These are phyloP conservation scores for Palythoa grandis DNA, from an alignment of 92 coral and sea anemone species.

Conservation along the genomic window DNA sequence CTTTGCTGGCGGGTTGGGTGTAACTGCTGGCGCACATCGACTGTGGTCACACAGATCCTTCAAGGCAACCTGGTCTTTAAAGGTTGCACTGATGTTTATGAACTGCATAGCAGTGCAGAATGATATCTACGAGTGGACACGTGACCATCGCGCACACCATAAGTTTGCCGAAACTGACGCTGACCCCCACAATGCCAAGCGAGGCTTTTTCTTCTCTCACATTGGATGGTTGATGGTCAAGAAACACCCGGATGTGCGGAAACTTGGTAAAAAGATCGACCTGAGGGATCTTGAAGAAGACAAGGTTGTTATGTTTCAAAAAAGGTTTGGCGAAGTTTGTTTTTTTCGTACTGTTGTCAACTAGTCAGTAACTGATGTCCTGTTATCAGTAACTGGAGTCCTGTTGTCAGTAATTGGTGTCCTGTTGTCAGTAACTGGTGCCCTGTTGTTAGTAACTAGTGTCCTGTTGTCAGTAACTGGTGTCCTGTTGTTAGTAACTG, in stretches of 20 bases:
- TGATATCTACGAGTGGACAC: conserved; percentile 74
- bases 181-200: conserved; percentile 79
- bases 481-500: no score
- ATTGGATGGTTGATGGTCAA: conserved; percentile 68
- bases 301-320: conserved; percentile 74
- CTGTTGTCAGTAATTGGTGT: no score
- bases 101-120: conserved; percentile 66
- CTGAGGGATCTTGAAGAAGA: conserved; percentile 70
- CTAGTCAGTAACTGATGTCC: background rate
- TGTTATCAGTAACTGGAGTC: no score
- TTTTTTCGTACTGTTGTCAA: background rate
- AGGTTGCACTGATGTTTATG: conserved; percentile 53
- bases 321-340: conserved; percentile 44
- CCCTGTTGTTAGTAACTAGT: no score
- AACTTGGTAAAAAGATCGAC: conserved; percentile 56
- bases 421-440: no score
- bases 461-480: no score
- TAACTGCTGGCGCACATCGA: conserved; percentile 72
- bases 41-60: conserved; percentile 79
- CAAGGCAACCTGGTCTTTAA: conserved; percentile 66
- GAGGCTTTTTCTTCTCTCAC: conserved; percentile 74
- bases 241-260: conserved; percentile 72
- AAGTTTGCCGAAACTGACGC: conserved; percentile 76
- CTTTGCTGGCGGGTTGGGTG: conserved; percentile 56
- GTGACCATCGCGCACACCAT: conserved; percentile 82